A percentile compares a stretch with the other conserved stretches of the same genome.
phyloP scores from a whole-genome alignment of 1,140 invertebrate species.

The Globodera ellingtonae region DNA sequence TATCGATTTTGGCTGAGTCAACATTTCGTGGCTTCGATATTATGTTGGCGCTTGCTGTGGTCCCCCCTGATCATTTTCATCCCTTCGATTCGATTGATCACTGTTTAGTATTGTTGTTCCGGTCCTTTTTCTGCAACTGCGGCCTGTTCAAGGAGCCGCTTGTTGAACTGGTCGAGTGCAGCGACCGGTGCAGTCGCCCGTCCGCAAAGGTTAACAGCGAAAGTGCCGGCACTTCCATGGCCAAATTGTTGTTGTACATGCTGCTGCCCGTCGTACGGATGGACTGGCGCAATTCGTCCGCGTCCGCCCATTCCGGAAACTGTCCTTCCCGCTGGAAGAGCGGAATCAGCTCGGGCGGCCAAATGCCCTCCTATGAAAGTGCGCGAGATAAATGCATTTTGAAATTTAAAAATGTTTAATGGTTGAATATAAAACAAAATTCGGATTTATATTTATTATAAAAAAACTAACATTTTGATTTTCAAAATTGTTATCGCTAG shows the following conservation, averaged over 20 bases:
- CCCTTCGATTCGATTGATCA: not conserved
- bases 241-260: slow-evolving; percentile 7
- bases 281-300: slow-evolving; percentile 33
- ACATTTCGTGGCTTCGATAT: too few relatives aligned
- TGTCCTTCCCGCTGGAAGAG: slow-evolving; percentile 47
- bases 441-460: too few relatives aligned
- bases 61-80: too few relatives aligned
- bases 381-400: not conserved
- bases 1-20: too few relatives aligned
- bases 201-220: slow-evolving; percentile 36
- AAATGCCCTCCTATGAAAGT: slow-evolving; percentile 37
- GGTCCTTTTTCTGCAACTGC: slow-evolving; percentile 23
- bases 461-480: too few relatives aligned
- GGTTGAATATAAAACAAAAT: too few relatives aligned
- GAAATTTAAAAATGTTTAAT: too few relatives aligned
- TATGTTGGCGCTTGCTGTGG: too few relatives aligned
- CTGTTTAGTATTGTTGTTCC: slow-evolving; percentile 16
- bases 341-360: slow-evolving; percentile 46
- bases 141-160: slow-evolving; percentile 1
- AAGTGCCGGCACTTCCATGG: slow-evolving; percentile 12
- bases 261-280: slow-evolving; percentile 13
- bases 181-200: slow-evolving; percentile 36
- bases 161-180: slow-evolving; percentile 19
- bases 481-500: too few relatives aligned
- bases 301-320: slow-evolving; percentile 53